Evolutionary conservation across 2,888 invertebrate genomes (phyloP), one percentile per base, ranked within the genome.

Genomic region (Ophion ventricosus): DNA sequence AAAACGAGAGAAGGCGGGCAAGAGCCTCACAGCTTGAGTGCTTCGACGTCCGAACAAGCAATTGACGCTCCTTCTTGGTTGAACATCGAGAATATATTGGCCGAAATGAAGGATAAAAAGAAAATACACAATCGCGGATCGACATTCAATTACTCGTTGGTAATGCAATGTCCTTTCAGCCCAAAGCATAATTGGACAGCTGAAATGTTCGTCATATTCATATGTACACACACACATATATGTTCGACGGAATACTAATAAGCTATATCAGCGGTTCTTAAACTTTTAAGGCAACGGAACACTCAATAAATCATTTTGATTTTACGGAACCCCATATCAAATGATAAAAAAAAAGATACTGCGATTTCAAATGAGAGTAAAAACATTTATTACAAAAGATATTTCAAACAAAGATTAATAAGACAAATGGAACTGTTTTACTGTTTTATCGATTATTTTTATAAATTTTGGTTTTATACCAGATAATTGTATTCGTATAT

Each of bases 131-230:
- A 79, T 35, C 43, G 54, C n/a, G 40, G n/a, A 66, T 57, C 66
- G 76, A 80, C 56, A 69, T 56, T 73, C 76, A 63, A 80, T 77
- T 78, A 78, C 73, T 73, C 54, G 35, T 67, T 49, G 64, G 49
- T 77, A 72, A 77, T 77, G 77, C 66, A 64, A 49, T 49, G 20
- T 72, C 67, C 63, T 63, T 56, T 64, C 63, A 40, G 63, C 29
- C n/a, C 25, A 70, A 77, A 67, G 40, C 72, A n/a, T 35, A 69
- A 43, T 49, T 43, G 35, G 29, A 70, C 49, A 49, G 49, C 49
- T 1, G 49, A 49, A 17, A 17, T 17, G 49, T 49, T 49, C 3
- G 17, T 11, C 43, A 14, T 17, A 14, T 49, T 17, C 4, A 49
- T 4, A 49, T 4, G 0, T 4, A 49, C 17, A 4, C 49, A 49